These are phyloP conservation scores for Eudemis profundana DNA, from an alignment of 2,888 invertebrate species.

Conservation along the genomic window DNA sequence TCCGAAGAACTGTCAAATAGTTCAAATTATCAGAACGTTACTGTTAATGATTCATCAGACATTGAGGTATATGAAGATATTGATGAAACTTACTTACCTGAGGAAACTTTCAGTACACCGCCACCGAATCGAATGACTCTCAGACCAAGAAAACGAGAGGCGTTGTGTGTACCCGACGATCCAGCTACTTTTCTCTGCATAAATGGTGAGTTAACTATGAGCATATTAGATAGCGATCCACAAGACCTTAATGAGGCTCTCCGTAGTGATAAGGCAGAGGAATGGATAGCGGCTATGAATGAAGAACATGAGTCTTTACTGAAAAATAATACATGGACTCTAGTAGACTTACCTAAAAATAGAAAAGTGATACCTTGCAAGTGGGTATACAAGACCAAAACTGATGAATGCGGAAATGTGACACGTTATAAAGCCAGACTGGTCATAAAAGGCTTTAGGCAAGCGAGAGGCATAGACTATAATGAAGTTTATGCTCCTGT, in stretches of 20 bases:
- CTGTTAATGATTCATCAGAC: too few relatives aligned
- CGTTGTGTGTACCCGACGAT: not conserved
- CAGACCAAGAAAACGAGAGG: not conserved
- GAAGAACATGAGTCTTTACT: conserved; percentile 45
- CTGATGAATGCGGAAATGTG: conserved; percentile 41
- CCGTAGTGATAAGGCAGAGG: not conserved
- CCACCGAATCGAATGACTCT: not conserved
- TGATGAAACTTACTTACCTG: conserved; percentile 12
- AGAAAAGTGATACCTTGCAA: conserved; percentile 47
- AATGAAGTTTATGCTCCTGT: conserved; percentile 49
- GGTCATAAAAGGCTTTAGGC: conserved; percentile 49
- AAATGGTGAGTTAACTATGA: not conserved
- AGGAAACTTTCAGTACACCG: not conserved
- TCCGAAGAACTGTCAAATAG: too few relatives aligned
- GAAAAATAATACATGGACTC: conserved; percentile 46
- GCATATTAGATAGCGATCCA: conserved; percentile 20
- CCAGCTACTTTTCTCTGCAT: not conserved
- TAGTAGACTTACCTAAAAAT: conserved; percentile 41
- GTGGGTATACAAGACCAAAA: conserved; percentile 49
- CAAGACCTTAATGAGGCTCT: conserved; percentile 23
- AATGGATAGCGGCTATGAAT: conserved; percentile 47
- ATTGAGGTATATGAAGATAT: too few relatives aligned
- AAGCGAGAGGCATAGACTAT: conserved; percentile 47
- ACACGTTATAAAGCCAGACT: conserved; percentile 47
- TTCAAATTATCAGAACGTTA: too few relatives aligned